Base-by-base conservation (phyloP, 2,888 invertebrate genomes). In the Onthophagus sagittarius region DNA sequence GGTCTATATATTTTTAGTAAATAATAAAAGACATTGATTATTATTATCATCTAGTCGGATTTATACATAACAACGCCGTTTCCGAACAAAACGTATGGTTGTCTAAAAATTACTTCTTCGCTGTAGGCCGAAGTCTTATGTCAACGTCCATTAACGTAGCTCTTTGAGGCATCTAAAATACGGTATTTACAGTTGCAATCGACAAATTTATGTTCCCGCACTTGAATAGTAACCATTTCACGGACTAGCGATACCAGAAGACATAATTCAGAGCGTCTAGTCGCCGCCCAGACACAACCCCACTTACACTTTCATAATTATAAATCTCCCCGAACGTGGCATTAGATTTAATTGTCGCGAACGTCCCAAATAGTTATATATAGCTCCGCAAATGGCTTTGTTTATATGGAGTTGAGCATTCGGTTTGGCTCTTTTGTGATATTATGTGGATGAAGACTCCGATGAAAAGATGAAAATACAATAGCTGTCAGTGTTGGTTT, bases 181-280 rank as follows among this genome's bases (percentile, higher is more conserved):
- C 39, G 39, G 39, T 53, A 53, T 53, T 53, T 53, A 53, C 39
- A 53, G 39, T 53, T 7, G 11, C 4, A 31, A 67, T 32, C 13
- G 67, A 67, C 67, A 67, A 67, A 67, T 67, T 67, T 67, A 67
- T 67, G 67, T 32, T 7, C 6, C n/a, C 31, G 15, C 23, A n/a
- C 32, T 67, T 14, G 15, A 64, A 64, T 32, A 67, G 67, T 23
- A 67, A n/a, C 67, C 23, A 67, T 67, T 67, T 67, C 67, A 67
- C 67, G 67, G 39, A n/a, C 31, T 23, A 13, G 32, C 67, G 67
- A n/a, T 23, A 67, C n/a, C 32, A 31, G n/a, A 67, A n/a, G 67
- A 23, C 11, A 67, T 67, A 67, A 67, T 23, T 67, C 15, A 23
- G 32, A 67, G 7, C 31, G 31, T 67, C 67, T 31, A 53, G 39